Evolutionary conservation across 2,797 vertebrate species (phyloP), one percentile per base, ranked within the genome.

Genomic region (Falco berigora): DNA sequence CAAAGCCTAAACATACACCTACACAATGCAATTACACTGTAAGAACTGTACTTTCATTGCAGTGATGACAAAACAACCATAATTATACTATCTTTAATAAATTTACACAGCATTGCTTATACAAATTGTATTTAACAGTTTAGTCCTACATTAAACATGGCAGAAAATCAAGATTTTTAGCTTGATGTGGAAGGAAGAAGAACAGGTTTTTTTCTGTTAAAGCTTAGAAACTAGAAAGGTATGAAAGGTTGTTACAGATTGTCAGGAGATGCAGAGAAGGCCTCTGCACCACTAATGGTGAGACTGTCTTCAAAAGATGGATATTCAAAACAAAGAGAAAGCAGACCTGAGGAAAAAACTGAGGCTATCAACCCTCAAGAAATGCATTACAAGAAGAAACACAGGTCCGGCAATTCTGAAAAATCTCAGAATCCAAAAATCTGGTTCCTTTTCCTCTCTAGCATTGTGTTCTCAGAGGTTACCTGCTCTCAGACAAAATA

Each of bases 1-100:
- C 90, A 96, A 94, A 91, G 88, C 94, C 92, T 91, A 96, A 96
- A 96, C 53, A 92, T 63, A 77, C 93, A 64, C 96, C 93, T 76
- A 95, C 93, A 77, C 83, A 82, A 50, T 50, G 86, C 83, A 88
- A 89, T 95, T 92, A 92, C 55, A 62, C 52, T 38, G 21, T 7
- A 87, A 93, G 86, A 95, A 71, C 44, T 32, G 77, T n/a, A 72
- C 91, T 92, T 96, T 50, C 86, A 81, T 83, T 82, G 68, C 74
- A 87, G 80, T 22, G 80, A 90, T 95, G 77, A 82, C 67, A 92
- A 81, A 94, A 85, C 61, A 71, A 58, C 77, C 17, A 14, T 75
- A 88, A 96, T 96, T 89, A 91, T 3, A 23, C 52, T 28, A 34
- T 40, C 63, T 76, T 88, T 86, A 88, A 77, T 44, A 44, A 44